Conservation (phyloP, 2,113 vertebrate species). For the Macrotis lagotis region DNA sequence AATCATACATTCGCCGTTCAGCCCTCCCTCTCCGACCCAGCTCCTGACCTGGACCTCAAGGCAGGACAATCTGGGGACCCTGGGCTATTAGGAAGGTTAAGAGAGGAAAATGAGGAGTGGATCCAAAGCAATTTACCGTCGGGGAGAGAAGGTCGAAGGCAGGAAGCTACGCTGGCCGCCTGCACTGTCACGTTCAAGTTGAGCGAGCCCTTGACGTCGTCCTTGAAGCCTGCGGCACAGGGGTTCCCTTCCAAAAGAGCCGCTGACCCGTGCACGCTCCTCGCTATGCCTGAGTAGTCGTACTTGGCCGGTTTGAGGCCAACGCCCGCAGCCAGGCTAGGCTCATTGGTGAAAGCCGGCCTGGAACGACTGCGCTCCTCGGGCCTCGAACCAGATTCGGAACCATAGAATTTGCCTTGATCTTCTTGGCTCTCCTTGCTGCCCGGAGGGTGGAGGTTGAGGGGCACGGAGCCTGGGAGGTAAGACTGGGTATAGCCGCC, state of each 20-base stretch:
- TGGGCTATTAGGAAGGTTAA: not conserved
- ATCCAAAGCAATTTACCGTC: slow-evolving; percentile 88
- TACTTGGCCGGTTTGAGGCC: slow-evolving; percentile 85
- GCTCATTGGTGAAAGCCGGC: slow-evolving; percentile 83
- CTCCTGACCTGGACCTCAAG: not conserved
- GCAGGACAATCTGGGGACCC: not conserved
- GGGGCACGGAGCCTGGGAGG: slow-evolving; percentile 87
- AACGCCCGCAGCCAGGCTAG: slow-evolving; percentile 79
- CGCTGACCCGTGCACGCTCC: slow-evolving; percentile 82
- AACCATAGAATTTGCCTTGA: slow-evolving; percentile 86
- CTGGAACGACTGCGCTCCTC: slow-evolving; percentile 85
- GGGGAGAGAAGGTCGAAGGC: slow-evolving; percentile 89
- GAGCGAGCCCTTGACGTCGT: slow-evolving; percentile 87
- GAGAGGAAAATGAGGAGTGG: slow-evolving; percentile 26
- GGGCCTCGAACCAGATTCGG: slow-evolving; percentile 83
- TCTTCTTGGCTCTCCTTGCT: slow-evolving; percentile 89
- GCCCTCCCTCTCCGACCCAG: not conserved
- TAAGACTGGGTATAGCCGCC: slow-evolving; percentile 89
- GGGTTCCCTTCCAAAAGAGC: slow-evolving; percentile 85
- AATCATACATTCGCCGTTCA: not conserved
- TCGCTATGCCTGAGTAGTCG: slow-evolving; percentile 86
- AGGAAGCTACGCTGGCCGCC: slow-evolving; percentile 85
- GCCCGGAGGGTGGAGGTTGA: slow-evolving; percentile 82
- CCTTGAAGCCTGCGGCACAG: slow-evolving; percentile 83
- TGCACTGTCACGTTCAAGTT: slow-evolving; percentile 89